Conservation (phyloP, 2,113 vertebrate species). For the Lamprotornis superbus region DNA sequence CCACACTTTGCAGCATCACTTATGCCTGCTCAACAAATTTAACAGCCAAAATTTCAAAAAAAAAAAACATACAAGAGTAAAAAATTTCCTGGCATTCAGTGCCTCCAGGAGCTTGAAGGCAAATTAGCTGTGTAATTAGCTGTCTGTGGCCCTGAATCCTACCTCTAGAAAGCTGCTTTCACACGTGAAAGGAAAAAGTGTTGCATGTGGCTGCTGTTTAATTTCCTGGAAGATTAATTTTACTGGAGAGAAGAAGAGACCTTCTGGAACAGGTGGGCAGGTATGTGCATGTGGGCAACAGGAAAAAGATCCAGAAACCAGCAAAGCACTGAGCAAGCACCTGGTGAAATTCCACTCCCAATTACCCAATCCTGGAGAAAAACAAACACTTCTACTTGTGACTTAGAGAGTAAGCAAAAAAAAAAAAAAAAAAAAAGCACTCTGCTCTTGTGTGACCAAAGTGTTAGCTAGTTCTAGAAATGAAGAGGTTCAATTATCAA, state of each 20-base stretch:
- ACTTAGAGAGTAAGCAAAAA: neutral
- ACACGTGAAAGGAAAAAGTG: neutral
- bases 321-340: neutral
- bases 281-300: neutral
- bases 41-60: neutral
- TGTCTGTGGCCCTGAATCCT: neutral
- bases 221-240: slow-evolving; percentile 34
- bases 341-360: neutral
- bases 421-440: neutral
- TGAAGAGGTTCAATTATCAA: neutral
- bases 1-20: neutral
- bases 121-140: slow-evolving; percentile 35
- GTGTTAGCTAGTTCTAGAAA: neutral
- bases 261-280: neutral
- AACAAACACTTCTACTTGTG: neutral
- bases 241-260: neutral
- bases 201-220: neutral
- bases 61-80: neutral
- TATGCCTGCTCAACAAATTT: neutral
- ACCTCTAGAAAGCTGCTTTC: neutral
- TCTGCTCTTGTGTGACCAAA: neutral
- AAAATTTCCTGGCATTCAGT: neutral
- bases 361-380: neutral
- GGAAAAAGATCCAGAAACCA: neutral
- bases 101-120: neutral